These are phyloP conservation scores for Plemyria rubiginata DNA, from an alignment of 2,888 invertebrate species.

Conservation along the genomic window DNA sequence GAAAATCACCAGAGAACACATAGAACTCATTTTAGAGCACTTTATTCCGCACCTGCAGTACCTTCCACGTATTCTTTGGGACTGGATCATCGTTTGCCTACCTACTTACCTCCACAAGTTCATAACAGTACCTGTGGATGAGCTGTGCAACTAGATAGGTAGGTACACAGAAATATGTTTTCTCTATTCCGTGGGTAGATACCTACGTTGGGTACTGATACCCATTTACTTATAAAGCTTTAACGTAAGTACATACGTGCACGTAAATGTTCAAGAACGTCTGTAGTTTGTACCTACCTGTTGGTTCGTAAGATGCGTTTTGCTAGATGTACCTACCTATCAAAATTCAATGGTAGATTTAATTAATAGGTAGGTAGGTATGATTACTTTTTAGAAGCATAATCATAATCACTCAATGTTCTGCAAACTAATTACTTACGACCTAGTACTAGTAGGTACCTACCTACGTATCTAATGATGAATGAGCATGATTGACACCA, in stretches of 20 bases:
- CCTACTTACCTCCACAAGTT: not conserved
- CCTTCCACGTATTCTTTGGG: constrained; percentile 26
- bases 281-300: no score
- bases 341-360: no score
- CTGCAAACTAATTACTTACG: not conserved
- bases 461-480: not conserved
- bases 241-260: constrained; percentile 3
- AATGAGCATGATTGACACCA: constrained; percentile 22
- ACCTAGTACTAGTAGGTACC: no score
- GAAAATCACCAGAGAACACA: constrained; percentile 7
- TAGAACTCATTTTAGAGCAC: constrained; percentile 17
- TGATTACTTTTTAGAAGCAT: no score
- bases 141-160: not conserved
- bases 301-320: no score
- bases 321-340: no score
- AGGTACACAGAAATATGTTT: no score
- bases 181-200: no score
- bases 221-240: not conserved
- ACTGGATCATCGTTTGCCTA: constrained; percentile 22
- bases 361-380: no score
- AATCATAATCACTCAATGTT: no score
- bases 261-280: no score
- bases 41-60: constrained; percentile 7
- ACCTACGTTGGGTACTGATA: not conserved
- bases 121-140: not conserved